These are phyloP conservation scores for Cheilosia soror DNA, from an alignment of 2,888 invertebrate genomes.

Conservation along the genomic window DNA sequence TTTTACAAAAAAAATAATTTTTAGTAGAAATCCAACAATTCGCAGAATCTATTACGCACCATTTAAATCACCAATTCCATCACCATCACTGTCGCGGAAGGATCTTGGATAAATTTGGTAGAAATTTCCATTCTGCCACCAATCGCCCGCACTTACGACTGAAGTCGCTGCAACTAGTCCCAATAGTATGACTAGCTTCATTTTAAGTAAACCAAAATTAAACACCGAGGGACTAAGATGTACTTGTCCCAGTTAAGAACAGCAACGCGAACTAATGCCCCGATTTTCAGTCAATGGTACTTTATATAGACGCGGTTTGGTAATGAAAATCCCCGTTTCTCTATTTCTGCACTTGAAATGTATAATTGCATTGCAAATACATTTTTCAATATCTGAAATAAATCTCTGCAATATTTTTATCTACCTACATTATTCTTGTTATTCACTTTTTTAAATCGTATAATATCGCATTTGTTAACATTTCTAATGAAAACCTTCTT, in stretches of 20 bases:
- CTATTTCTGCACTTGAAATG: neutral
- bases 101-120: conserved; percentile 93
- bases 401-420: no score
- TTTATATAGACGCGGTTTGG: conserved; percentile 56
- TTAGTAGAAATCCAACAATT: neutral
- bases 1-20: neutral
- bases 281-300: no score
- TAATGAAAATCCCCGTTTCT: neutral
- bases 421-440: no score
- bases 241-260: conserved; percentile 5
- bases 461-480: no score
- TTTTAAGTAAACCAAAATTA: neutral
- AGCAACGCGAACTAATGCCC: conserved; percentile 26
- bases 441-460: no score
- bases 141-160: conserved; percentile 76
- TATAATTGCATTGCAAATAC: neutral
- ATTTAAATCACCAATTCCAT: conserved; percentile 88
- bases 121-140: conserved; percentile 84
- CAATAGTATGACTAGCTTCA: conserved; percentile 38
- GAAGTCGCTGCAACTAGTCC: conserved; percentile 34
- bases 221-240: neutral
- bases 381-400: neutral
- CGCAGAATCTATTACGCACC: conserved; percentile 81
- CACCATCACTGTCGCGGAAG: conserved; percentile 91
- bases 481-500: no score